A percentile compares a stretch with the other conserved stretches of the same genome.
phyloP scores from a whole-genome alignment of 2,888 invertebrate genomes.

The Volucella bombylans region DNA sequence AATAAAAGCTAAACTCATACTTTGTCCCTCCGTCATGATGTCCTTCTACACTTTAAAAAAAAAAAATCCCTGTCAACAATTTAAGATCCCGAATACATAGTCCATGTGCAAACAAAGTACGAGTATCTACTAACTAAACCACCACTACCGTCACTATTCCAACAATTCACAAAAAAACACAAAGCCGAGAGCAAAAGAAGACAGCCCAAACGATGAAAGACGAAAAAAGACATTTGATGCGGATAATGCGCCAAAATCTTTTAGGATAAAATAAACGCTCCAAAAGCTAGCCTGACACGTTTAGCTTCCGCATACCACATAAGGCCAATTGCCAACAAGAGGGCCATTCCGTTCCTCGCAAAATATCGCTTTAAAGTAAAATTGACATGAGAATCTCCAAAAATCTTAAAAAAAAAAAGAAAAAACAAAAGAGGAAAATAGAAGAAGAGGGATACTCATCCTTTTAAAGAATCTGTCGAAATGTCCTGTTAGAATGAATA shows the following conservation, averaged over 20 bases:
- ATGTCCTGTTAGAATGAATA: conserved; percentile 50
- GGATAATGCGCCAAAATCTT: conserved; percentile 71
- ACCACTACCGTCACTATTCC: conserved; percentile 10
- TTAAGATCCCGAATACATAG: conserved; percentile 39
- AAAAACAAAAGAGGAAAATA: too few relatives aligned
- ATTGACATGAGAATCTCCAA: conserved; percentile 60
- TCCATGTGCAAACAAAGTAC: conserved; percentile 43
- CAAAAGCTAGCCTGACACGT: conserved; percentile 51
- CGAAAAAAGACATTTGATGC: conserved; percentile 62
- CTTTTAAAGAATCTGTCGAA: conserved; percentile 54
- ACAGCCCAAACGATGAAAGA: conserved; percentile 14
- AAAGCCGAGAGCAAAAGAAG: conserved; percentile 5
- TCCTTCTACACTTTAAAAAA: not conserved
- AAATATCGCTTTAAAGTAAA: conserved; percentile 63
- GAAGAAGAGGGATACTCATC: not conserved
- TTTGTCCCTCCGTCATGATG: too few relatives aligned
- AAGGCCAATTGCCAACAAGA: conserved; percentile 18
- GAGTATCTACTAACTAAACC: conserved; percentile 12
- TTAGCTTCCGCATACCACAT: conserved; percentile 36
- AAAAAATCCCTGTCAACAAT: conserved; percentile 32
- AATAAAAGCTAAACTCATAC: too few relatives aligned
- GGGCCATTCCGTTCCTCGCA: conserved; percentile 39
- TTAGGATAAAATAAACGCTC: conserved; percentile 64
- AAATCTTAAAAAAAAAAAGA: conserved; percentile 29
- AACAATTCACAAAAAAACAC: not conserved